Conservation (phyloP, 2,797 vertebrate genomes). For the Mico argentatus region DNA sequence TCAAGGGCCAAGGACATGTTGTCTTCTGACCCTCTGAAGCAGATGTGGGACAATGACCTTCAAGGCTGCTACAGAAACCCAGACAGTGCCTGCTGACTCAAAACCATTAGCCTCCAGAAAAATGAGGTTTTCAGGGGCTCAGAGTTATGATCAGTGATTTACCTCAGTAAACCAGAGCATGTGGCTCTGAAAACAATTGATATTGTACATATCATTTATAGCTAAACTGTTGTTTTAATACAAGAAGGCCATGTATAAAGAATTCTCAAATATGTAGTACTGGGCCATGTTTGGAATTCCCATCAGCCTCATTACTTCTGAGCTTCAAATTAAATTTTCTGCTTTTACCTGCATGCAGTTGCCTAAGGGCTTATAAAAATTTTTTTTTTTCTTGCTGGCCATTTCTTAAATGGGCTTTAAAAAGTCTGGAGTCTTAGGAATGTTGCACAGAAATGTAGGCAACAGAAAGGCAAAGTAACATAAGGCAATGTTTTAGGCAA, state of each 20-base stretch:
- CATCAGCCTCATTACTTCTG: conserved; percentile 42
- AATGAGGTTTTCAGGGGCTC: neutral
- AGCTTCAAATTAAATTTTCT: conserved; percentile 63
- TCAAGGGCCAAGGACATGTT: neutral
- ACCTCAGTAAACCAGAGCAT: neutral
- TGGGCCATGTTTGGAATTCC: conserved; percentile 40
- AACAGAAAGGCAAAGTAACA: conserved; percentile 60
- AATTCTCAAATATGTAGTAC: neutral
- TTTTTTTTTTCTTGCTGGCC: conserved; percentile 47
- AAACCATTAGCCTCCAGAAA: neutral
- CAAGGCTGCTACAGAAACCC: neutral
- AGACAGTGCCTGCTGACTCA: neutral
- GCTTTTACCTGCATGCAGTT: conserved; percentile 52
- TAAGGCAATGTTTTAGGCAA: conserved; percentile 67
- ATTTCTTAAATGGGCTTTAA: conserved; percentile 58
- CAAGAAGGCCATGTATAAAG: conserved; percentile 10
- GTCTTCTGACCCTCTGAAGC: neutral
- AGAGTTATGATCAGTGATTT: conserved; percentile 1
- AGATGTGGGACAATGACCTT: neutral
- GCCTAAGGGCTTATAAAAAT: neutral
- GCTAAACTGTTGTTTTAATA: conserved; percentile 47
- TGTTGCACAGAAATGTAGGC: conserved; percentile 52
- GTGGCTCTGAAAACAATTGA: neutral
- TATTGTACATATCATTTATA: conserved; percentile 3
- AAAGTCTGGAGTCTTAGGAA: conserved; percentile 52